Evolutionary conservation across 2,888 invertebrate species (phyloP).

Genomic region (Netelia fuscicornis): DNA sequence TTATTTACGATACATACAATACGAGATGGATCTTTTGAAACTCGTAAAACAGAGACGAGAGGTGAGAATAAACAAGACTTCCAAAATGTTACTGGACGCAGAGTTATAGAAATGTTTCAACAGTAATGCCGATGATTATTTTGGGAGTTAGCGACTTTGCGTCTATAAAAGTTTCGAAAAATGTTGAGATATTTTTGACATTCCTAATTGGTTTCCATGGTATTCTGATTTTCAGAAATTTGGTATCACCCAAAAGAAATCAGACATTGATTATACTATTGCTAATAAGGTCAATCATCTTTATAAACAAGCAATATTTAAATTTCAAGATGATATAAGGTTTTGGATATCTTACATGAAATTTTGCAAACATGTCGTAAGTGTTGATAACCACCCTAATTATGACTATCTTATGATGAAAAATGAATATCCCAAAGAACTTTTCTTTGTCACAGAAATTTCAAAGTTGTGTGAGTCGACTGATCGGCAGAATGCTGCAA

Average conservation of each 20-base stretch:
- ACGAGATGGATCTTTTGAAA: slow-evolving; percentile 89
- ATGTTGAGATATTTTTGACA: not conserved
- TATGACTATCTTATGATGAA: not conserved
- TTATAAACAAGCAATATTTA: slow-evolving; percentile 89
- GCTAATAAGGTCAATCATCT: slow-evolving; percentile 90
- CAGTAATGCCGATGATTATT: no score
- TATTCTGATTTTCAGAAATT: slow-evolving; percentile 80
- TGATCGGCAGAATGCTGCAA: slow-evolving; percentile 85
- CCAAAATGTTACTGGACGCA: no score
- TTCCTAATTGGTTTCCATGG: not conserved
- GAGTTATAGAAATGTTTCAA: no score
- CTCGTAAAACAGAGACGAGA: slow-evolving; percentile 88
- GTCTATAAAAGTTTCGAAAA: not conserved
- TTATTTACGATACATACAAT: slow-evolving; percentile 90
- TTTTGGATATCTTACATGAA: slow-evolving; percentile 93
- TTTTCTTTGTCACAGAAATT: slow-evolving; percentile 76
- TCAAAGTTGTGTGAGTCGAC: slow-evolving; percentile 80
- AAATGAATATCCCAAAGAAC: not conserved
- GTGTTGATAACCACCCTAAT: slow-evolving; percentile 70
- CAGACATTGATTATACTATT: slow-evolving; percentile 89
- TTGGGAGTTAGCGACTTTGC: no score
- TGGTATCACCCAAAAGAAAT: slow-evolving; percentile 87
- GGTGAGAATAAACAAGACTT: slow-evolving; percentile 72
- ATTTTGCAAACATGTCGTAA: slow-evolving; percentile 90
- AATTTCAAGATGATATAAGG: slow-evolving; percentile 90